Percentiles rank a stretch among this genome's conserved stretches.
These are phyloP conservation scores for Meles meles DNA, from an alignment of 2,113 vertebrate species.

Conservation along the genomic window DNA sequence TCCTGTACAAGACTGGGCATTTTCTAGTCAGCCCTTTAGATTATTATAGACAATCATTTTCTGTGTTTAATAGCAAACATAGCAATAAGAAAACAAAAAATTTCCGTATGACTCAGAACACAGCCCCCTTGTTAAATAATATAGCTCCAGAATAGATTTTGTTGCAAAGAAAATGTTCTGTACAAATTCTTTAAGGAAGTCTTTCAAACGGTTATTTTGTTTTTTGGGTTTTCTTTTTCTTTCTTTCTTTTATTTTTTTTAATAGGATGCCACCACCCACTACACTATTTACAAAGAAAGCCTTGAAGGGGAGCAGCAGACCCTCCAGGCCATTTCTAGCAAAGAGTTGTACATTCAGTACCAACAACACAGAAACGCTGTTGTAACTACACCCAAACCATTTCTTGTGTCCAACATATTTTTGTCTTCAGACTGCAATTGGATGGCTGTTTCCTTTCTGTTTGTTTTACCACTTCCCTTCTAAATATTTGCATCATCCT, in stretches of 20 bases:
- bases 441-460: conserved; percentile 69
- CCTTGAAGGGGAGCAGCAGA: conserved; percentile 8
- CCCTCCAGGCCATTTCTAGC: conserved; percentile 35
- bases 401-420: neutral
- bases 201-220: conserved; percentile 60
- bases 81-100: conserved; percentile 31
- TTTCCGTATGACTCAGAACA: conserved; percentile 28
- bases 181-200: conserved; percentile 64
- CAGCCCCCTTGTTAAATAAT: conserved; percentile 47
- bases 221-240: neutral
- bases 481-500: conserved; percentile 80
- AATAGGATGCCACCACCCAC: conserved; percentile 38
- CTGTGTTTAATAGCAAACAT: conserved; percentile 52
- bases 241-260: conserved; percentile 10
- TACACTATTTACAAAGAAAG: conserved; percentile 64
- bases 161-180: conserved; percentile 66
- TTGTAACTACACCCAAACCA: neutral
- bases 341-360: neutral
- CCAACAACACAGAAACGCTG: rapidly evolving
- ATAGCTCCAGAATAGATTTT: conserved; percentile 51
- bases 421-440: conserved; percentile 29
- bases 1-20: neutral
- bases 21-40: neutral
- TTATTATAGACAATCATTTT: conserved; percentile 27
- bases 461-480: conserved; percentile 79